Base-by-base conservation (phyloP, 2,113 vertebrate genomes). In the Anarhynchus alexandrinus region DNA sequence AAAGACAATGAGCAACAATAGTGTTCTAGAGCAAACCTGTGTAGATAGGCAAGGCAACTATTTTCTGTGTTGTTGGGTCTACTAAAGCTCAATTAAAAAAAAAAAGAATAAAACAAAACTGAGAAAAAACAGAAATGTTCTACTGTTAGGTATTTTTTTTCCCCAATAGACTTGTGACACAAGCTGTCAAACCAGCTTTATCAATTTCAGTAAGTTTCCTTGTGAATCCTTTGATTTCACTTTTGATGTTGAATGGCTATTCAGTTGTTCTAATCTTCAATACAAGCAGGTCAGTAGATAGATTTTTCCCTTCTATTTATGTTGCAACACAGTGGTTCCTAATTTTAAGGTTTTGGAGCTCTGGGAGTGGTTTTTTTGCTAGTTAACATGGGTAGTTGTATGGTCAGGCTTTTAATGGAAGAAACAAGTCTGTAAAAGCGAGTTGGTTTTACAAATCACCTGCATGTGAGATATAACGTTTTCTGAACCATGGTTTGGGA, bases 401-500 rank as follows among this genome's bases (percentile, higher is more conserved):
- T 65, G 57, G 12, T 85, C 45, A 54, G 16, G 34, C 16, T 86
- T 90, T 83, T 83, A 62, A 54, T 54, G 27, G 26, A 76, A 72
- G 14, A 70, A 58, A 21, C 11, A 65, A 43, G 71, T 36, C 20
- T 52, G 9, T 70, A 42, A 27, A 91, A 86, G 11, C 3, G 16
- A 55, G 23, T 82, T 82, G 20, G 11, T 77, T 93, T 84, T 82
- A 32, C 27, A 43, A 22, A 43, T 55, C 16, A n/a, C 10, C 7
- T 38, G 19, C 36, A 21, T 3, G 1, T 11, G 27, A 58, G 17
- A 36, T 29, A 5, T 29, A 64, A 15, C 1, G 0, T 62, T 78
- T 94, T 74, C 57, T 93, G 57, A 82, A 25, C 42, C 5, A 6
- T 17, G 17, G 22, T 34, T 73, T 66, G 17, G 64, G 67, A 83